phyloP scores from a whole-genome alignment of 30 jellyfish, hydroid and myxozoan genomes.

The Sanderia malayensis region DNA sequence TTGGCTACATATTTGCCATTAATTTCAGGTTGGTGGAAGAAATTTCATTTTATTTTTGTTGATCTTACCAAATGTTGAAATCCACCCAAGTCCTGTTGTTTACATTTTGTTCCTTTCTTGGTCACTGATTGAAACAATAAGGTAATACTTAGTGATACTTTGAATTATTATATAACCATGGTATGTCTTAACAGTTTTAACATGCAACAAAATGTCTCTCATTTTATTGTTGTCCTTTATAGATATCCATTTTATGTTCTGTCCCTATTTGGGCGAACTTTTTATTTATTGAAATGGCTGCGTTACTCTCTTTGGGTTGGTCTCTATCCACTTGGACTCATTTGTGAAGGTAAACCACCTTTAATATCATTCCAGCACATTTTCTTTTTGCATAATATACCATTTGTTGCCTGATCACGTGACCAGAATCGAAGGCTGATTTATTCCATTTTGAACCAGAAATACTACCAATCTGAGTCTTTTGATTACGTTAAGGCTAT shows the following conservation, averaged over 20 bases:
- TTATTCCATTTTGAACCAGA: too few species aligned
- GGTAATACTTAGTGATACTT: too few species aligned
- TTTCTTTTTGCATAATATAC: too few species aligned
- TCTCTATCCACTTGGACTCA: slow-evolving; percentile 80
- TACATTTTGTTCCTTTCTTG: slow-evolving; percentile 73
- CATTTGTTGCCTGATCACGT: too few species aligned
- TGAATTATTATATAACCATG: too few species aligned
- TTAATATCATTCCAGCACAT: not conserved
- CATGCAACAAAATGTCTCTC: not conserved
- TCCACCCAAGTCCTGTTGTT: slow-evolving; percentile 62
- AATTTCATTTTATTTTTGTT: slow-evolving; percentile 68
- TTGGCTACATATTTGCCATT: too few species aligned
- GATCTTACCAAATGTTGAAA: slow-evolving; percentile 62
- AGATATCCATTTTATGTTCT: slow-evolving; percentile 92
- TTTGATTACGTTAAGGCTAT: too few species aligned
- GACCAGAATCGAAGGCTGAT: too few species aligned
- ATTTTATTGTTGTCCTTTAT: not conserved
- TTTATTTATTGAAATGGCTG: slow-evolving; percentile 60
- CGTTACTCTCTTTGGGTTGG: slow-evolving; percentile 83
- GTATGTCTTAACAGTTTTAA: not conserved
- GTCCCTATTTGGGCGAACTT: slow-evolving; percentile 39
- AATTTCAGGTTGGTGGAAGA: slow-evolving; percentile 94
- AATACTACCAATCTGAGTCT: too few species aligned
- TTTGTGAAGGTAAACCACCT: slow-evolving; percentile 70
- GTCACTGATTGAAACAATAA: slow-evolving; percentile 72